Percentiles rank a stretch among this genome's conserved stretches.
These are phyloP conservation scores for Morelia viridis DNA, from an alignment of 2,797 vertebrate genomes.

Conservation along the genomic window DNA sequence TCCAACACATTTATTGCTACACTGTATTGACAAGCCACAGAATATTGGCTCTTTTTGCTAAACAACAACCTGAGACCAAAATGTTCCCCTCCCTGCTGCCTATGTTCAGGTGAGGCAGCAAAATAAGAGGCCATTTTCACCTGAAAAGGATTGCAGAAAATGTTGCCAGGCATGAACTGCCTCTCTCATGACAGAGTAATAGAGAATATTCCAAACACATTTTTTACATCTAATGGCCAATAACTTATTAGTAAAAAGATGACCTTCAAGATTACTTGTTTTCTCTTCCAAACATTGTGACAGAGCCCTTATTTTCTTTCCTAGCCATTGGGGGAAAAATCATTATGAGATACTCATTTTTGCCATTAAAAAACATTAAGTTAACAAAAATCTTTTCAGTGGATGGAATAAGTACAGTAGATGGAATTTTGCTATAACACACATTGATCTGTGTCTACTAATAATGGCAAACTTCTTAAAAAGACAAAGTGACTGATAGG, in stretches of 20 bases:
- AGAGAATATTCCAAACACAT: not conserved
- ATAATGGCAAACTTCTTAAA: constrained; percentile 41
- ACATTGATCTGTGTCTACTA: constrained; percentile 26
- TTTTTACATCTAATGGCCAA: not conserved
- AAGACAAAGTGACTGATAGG: constrained; percentile 26
- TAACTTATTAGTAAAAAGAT: not conserved
- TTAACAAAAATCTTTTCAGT: constrained; percentile 23
- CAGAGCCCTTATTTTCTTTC: not conserved
- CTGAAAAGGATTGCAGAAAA: not conserved
- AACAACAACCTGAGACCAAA: not conserved
- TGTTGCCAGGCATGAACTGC: not conserved
- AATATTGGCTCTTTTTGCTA: not conserved
- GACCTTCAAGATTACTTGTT: not conserved
- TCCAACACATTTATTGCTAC: not conserved
- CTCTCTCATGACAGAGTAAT: not conserved
- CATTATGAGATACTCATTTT: not conserved
- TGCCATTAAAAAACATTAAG: constrained; percentile 24
- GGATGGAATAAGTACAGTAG: constrained; percentile 12
- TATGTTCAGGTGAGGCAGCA: not conserved
- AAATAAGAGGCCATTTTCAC: not conserved
- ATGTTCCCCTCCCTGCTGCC: not conserved
- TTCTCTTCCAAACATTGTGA: not conserved
- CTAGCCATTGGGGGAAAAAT: not conserved
- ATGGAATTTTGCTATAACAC: constrained; percentile 21
- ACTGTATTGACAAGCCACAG: not conserved